Evolutionary conservation across 2,113 vertebrate species (phyloP), one percentile per base, ranked within the genome.

Genomic region (Nothoprocta perdicaria): DNA sequence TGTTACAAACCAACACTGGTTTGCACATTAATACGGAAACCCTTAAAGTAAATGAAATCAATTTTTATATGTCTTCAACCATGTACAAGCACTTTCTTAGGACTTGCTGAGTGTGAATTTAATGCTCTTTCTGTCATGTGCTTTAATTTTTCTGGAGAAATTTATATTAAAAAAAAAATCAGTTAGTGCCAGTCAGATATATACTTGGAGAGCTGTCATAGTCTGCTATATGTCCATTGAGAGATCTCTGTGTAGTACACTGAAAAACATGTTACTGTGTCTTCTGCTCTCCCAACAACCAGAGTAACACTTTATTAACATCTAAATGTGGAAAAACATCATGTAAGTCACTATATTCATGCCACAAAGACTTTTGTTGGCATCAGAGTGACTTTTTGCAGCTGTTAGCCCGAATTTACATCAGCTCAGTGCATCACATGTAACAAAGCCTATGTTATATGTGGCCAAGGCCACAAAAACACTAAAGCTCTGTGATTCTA

Each of bases 401-500:
- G 18, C 12, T 38, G 5, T 14, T 50, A 35, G 52, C 22, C 29
- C 29, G 48, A 55, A 65, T 31, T 65, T 2, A 0, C 38, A 14
- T 17, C 43, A 50, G 41, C 33, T 50, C 46, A n/a, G 26, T 33
- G 33, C 6, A 15, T 22, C 27, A 78, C n/a, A 27, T 69, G 8
- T 50, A 52, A 12, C n/a, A 19, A 19, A 7, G 24, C 14, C 15
- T 58, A 6, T 16, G 14, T 31, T 45, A 21, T 27, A n/a, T 21
- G 17, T 0, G 1, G 57, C 13, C 2, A 29, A 22, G 38, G 63
- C 50, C 27, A 80, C 60, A 71, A 78, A 82, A 86, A 43, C 14
- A 2, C 21, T 14, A 41, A 3, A 7, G 17, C 2, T 24, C 1
- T 38, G 6, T 18, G 17, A 9, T 84, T 68, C 2, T 11, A 2